These are phyloP conservation scores for Falco punctatus DNA, from an alignment of 2,113 vertebrate genomes.

Conservation along the genomic window DNA sequence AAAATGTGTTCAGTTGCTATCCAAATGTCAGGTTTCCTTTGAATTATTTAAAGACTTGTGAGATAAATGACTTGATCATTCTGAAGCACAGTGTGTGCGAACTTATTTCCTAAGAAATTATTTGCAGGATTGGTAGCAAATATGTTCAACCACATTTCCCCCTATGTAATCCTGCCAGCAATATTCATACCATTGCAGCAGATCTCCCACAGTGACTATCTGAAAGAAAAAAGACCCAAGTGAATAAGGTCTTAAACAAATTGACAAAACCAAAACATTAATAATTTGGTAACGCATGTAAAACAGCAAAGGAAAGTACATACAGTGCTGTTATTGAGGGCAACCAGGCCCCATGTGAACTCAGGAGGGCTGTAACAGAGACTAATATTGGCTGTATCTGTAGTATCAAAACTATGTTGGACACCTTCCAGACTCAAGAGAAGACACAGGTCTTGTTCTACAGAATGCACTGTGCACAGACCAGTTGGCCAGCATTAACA, in stretches of 20 bases:
- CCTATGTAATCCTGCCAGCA: neutral
- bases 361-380: neutral
- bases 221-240: neutral
- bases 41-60: constrained; percentile 34
- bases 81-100: neutral
- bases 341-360: neutral
- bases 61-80: constrained; percentile 30
- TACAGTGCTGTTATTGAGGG: neutral
- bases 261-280: neutral
- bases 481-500: neutral
- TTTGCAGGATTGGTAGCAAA: neutral
- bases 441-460: neutral
- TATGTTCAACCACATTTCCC: neutral
- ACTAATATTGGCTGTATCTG: neutral
- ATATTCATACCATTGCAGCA: neutral
- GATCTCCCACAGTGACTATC: neutral
- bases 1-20: neutral
- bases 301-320: neutral
- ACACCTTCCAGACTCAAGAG: neutral
- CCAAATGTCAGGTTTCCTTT: constrained; percentile 1
- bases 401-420: neutral
- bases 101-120: constrained; percentile 18
- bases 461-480: neutral
- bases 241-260: neutral
- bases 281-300: neutral